These are phyloP conservation scores for Scaptomyza tumidula DNA, from an alignment of 2,888 invertebrate genomes.

Conservation along the genomic window DNA sequence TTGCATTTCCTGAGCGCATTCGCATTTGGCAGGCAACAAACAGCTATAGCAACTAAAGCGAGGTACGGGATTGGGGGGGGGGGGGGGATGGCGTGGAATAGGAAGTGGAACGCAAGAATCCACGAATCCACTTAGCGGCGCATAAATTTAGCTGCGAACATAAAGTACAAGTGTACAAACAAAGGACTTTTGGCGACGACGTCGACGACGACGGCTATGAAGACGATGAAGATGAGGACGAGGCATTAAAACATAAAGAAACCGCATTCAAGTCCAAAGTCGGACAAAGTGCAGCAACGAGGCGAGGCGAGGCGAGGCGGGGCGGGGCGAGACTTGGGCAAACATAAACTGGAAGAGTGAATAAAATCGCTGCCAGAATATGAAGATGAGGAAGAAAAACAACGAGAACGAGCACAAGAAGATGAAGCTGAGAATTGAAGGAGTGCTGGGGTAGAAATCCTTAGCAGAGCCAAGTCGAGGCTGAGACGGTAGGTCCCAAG, in stretches of 20 bases:
- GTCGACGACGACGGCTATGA: slow-evolving; percentile 9
- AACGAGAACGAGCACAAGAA: background rate
- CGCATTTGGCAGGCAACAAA: slow-evolving; percentile 43
- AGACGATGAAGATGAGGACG: background rate
- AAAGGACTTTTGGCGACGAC: slow-evolving; percentile 71
- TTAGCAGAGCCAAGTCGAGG: slow-evolving; percentile 14
- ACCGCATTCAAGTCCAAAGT: slow-evolving; percentile 61
- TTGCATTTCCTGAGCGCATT: slow-evolving; percentile 58
- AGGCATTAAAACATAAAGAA: slow-evolving; percentile 60
- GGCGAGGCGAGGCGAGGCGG: slow-evolving; percentile 1
- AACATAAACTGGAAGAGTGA: slow-evolving; percentile 66
- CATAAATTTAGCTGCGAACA: slow-evolving; percentile 69
- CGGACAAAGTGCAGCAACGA: slow-evolving; percentile 45
- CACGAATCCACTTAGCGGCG: slow-evolving; percentile 75
- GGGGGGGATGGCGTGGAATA: slow-evolving; percentile 13
- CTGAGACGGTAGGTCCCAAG: slow-evolving; percentile 20
- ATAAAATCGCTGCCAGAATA: slow-evolving; percentile 64
- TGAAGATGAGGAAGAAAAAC: slow-evolving; percentile 6
- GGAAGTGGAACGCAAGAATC: slow-evolving; percentile 52
- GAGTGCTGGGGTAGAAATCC: slow-evolving; percentile 37
- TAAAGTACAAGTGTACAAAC: slow-evolving; percentile 75
- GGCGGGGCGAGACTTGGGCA: slow-evolving; percentile 20
- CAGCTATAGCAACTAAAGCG: slow-evolving; percentile 26
- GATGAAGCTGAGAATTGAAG: slow-evolving; percentile 24
- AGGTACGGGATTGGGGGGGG: slow-evolving; percentile 10